These are phyloP conservation scores for Ceryle rudis DNA, from an alignment of 2,797 vertebrate species.

Conservation along the genomic window DNA sequence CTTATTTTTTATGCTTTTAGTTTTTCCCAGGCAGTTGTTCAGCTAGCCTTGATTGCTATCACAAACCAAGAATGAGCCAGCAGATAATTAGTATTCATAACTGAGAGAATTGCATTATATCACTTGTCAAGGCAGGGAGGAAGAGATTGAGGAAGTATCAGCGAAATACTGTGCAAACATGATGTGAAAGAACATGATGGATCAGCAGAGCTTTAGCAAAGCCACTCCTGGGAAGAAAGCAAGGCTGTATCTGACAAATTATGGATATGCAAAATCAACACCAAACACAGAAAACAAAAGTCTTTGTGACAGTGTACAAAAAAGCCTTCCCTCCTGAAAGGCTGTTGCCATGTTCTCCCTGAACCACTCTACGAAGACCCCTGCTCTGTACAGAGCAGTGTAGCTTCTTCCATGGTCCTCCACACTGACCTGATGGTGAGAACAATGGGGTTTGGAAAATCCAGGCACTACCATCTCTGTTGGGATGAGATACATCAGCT, in stretches of 20 bases:
- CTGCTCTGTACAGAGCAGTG: neutral
- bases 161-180: neutral
- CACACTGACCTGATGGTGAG: neutral
- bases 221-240: neutral
- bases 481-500: neutral
- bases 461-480: neutral
- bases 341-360: neutral
- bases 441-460: neutral
- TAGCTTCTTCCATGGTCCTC: neutral
- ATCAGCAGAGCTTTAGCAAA: neutral
- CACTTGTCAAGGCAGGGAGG: neutral
- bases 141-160: neutral
- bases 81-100: neutral
- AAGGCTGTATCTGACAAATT: neutral
- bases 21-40: neutral
- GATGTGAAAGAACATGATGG: neutral
- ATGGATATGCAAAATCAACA: neutral
- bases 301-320: neutral
- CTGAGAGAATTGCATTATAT: neutral
- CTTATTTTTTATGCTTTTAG: neutral
- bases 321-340: neutral
- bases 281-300: neutral
- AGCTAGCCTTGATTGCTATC: neutral
- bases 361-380: neutral
- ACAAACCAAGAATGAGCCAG: neutral